Base-by-base conservation (phyloP, 2,888 invertebrate species). In the Pristionchus entomophagus region DNA sequence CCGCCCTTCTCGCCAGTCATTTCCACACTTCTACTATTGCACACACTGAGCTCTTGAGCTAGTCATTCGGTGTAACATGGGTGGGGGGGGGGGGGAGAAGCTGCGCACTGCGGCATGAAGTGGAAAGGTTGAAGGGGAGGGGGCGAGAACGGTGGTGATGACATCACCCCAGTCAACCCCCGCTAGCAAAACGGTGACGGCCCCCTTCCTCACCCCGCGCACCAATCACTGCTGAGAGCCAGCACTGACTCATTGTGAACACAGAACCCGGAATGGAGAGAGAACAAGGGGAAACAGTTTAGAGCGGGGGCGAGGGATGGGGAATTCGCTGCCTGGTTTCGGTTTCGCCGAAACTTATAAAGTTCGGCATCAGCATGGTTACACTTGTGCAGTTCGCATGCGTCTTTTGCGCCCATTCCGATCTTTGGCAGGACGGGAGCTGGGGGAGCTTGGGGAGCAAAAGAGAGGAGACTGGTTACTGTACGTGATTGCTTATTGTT, bases 401-500 rank as follows among this genome's bases (percentile, higher is more conserved):
- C 38, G 32, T 65, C 4, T 65, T 19, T 65, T 22, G 3, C 65
- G 10, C 14, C 26, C 38, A 3, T 17, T 65, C 22, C 38, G 14
- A 35, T 29, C 10, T 35, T 35, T 62, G 29, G 1, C 3, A 19
- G 53, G 26, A n/a, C 45, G 8, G 45, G 14, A 45, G 14, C 45
- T 45, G 45, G 45, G 45, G 45, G 45, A 45, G 45, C 45, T 45
- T 45, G 6, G 14, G 45, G 45, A 45, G 45, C 8, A 45, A 45
- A 14, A 45, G n/a, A n/a, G n/a, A n/a, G n/a, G n/a, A 73, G 73
- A 73, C 73, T 73, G 73, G 73, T 73, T 73, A 73, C 73, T 73
- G 73, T 73, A 73, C 65, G 65, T 65, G 65, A 65, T 65, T 65
- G 65, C 73, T 41, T 22, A 73, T 41, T 73, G 73, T 73, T 73